A percentile compares a stretch with the other conserved stretches of the same genome.
These are phyloP conservation scores for Trididemnum nubilum DNA, from an alignment of 23 tunicate species.

Conservation along the genomic window DNA sequence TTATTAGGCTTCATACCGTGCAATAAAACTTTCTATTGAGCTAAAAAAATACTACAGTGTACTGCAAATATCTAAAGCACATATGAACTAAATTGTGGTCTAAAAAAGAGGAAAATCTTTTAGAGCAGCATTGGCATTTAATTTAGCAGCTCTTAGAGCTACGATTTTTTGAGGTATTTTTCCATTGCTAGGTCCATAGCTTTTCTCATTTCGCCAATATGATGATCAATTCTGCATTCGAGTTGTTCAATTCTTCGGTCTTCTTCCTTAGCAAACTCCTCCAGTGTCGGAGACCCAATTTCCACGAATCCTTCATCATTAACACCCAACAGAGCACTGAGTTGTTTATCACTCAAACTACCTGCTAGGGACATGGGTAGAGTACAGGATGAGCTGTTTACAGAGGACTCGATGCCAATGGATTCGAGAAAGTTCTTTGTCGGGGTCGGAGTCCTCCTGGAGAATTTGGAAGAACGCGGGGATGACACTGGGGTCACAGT, in stretches of 20 bases:
- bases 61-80: too few relatives aligned
- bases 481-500: conserved; percentile 33
- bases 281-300: conserved; percentile 28
- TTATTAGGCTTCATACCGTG: too few relatives aligned
- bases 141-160: too few relatives aligned
- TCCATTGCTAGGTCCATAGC: conserved; percentile 83
- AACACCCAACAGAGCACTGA: conserved; percentile 62
- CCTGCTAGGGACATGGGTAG: conserved; percentile 36
- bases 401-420: conserved; percentile 62
- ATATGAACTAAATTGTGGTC: too few relatives aligned
- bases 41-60: too few relatives aligned
- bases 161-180: conserved; percentile 56
- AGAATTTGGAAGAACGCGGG: not conserved
- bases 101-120: too few relatives aligned
- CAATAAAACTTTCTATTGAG: too few relatives aligned
- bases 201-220: conserved; percentile 75
- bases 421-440: conserved; percentile 68
- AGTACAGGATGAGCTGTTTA: conserved; percentile 38
- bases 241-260: conserved; percentile 58
- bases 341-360: conserved; percentile 60
- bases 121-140: too few relatives aligned
- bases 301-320: conserved; percentile 62
- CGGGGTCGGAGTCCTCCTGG: conserved; percentile 80
- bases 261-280: conserved; percentile 72
- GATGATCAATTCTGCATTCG: conserved; percentile 69